Conservation (phyloP, 2,797 vertebrate genomes). For the Spinibarbus caldwelli region DNA sequence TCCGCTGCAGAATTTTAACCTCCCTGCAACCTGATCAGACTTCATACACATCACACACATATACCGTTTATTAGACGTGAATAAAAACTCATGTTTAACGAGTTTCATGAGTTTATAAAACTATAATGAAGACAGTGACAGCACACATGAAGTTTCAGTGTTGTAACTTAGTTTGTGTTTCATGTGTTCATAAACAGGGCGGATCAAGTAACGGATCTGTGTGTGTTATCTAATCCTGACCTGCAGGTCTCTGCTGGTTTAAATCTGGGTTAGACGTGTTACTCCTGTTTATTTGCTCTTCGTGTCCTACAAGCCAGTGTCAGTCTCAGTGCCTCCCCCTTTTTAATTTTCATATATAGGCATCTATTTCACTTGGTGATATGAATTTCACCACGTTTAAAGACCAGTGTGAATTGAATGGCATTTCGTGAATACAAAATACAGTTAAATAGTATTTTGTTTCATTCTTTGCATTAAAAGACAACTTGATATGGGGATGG, state of each 20-base stretch:
- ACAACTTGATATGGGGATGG: neutral
- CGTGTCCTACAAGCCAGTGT: neutral
- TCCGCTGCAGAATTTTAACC: conserved; percentile 27
- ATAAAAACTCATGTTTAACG: neutral
- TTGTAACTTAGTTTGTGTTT: neutral
- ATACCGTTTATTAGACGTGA: neutral
- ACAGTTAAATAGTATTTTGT: neutral
- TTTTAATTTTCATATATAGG: neutral
- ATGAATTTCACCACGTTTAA: neutral
- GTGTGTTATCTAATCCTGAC: conserved; percentile 23
- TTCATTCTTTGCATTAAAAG: neutral
- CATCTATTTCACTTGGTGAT: neutral
- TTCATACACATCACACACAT: neutral
- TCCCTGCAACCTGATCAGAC: conserved; percentile 7
- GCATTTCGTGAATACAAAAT: neutral
- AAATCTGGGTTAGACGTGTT: conserved; percentile 6
- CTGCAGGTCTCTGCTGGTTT: conserved; percentile 6
- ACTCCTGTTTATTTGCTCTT: neutral
- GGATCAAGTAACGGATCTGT: conserved; percentile 20
- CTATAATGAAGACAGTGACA: neutral
- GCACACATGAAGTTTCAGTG: neutral
- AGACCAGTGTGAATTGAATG: too few relatives aligned
- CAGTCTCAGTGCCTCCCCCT: neutral
- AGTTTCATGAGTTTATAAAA: neutral
- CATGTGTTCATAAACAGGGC: conserved; percentile 4